Percentiles rank a stretch among this genome's conserved stretches.
These are phyloP conservation scores for Sardinella longiceps DNA, from an alignment of 2,797 vertebrate species.

Conservation along the genomic window DNA sequence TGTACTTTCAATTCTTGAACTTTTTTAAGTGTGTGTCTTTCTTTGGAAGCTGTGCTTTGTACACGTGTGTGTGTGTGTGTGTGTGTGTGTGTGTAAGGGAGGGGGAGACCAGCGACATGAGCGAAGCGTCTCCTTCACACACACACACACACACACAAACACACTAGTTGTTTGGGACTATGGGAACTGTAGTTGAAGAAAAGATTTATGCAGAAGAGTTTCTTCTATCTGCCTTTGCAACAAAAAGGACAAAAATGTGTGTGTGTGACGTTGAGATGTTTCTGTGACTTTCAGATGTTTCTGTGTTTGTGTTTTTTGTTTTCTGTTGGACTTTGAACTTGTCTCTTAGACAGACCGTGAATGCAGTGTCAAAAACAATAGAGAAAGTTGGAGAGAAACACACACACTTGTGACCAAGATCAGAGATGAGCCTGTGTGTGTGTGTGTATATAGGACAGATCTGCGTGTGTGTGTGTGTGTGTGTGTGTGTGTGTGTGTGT, in stretches of 20 bases:
- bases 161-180: neutral
- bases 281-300: too few relatives aligned
- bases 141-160: too few relatives aligned
- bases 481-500: too few relatives aligned
- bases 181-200: neutral
- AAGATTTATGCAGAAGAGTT: neutral
- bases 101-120: slow-evolving; percentile 68
- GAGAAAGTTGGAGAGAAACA: neutral
- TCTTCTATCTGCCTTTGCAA: neutral
- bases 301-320: neutral
- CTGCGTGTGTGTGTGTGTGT: too few relatives aligned
- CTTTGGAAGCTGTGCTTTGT: slow-evolving; percentile 75
- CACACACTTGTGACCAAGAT: too few relatives aligned
- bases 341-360: neutral
- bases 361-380: neutral
- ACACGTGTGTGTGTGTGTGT: slow-evolving; percentile 64
- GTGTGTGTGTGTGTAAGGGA: neutral
- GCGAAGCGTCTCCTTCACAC: neutral
- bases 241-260: neutral
- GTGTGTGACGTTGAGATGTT: neutral
- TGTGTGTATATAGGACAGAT: too few relatives aligned
- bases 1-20: slow-evolving; percentile 71
- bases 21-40: slow-evolving; percentile 75
- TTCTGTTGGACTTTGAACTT: neutral
- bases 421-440: too few relatives aligned